These are phyloP conservation scores for Sylvia atricapilla DNA, from an alignment of 2,113 vertebrate species.

Conservation along the genomic window DNA sequence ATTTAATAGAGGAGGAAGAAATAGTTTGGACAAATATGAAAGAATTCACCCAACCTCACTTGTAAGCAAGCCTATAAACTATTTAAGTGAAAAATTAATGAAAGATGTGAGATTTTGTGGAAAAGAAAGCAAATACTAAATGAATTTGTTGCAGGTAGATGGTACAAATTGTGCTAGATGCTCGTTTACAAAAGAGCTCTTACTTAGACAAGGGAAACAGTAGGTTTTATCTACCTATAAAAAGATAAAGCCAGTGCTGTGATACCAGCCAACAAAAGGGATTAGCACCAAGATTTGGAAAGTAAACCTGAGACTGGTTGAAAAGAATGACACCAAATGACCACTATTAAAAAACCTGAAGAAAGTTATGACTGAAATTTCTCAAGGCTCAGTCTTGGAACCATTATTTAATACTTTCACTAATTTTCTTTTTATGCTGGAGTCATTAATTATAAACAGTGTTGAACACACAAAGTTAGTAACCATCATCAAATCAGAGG, in stretches of 20 bases:
- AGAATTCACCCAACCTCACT: not conserved
- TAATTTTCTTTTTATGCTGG: not conserved
- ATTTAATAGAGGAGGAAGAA: not conserved
- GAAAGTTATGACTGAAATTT: not conserved
- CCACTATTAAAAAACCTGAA: not conserved
- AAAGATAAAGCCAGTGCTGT: not conserved
- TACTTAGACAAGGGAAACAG: not conserved
- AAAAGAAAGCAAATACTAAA: not conserved
- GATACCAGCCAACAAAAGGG: not conserved
- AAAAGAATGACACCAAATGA: not conserved
- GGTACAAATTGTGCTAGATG: not conserved
- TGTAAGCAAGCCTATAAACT: not conserved
- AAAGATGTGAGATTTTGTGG: not conserved
- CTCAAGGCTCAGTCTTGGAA: not conserved
- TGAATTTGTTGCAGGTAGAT: not conserved
- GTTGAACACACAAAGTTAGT: not conserved
- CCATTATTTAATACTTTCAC: not conserved
- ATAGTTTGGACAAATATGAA: not conserved
- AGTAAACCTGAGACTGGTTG: not conserved
- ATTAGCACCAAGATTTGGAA: not conserved
- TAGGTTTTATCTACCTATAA: not conserved
- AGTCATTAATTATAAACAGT: not conserved
- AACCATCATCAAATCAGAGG: not conserved
- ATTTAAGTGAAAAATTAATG: not conserved
- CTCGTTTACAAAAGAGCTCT: not conserved